A percentile compares a stretch with the other conserved stretches of the same genome.
Evolutionary conservation across 2,113 vertebrate genomes (phyloP).

Genomic region (Laticauda laticaudata): DNA sequence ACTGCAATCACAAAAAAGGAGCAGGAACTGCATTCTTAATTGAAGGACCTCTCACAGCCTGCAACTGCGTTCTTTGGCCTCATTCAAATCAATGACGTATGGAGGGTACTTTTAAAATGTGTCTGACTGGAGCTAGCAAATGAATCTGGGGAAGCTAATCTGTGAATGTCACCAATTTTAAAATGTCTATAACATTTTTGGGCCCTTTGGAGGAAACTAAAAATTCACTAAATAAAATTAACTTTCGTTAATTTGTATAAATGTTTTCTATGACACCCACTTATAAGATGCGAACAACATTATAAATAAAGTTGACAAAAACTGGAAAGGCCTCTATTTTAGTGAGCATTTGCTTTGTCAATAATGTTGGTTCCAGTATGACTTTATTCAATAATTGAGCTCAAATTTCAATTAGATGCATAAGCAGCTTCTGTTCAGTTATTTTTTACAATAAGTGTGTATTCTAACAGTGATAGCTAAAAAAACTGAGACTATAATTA

Average conservation of each 20-base stretch:
- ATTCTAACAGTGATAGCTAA: neutral
- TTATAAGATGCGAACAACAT: neutral
- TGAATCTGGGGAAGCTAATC: neutral
- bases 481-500: neutral
- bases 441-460: neutral
- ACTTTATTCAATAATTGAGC: neutral
- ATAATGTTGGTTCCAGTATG: neutral
- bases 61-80: neutral
- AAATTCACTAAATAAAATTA: no score
- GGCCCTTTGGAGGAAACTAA: no score
- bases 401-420: neutral
- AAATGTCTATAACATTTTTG: neutral
- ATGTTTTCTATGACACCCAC: no score
- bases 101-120: neutral
- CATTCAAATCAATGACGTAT: neutral
- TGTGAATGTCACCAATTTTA: neutral
- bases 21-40: neutral
- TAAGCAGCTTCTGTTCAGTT: neutral
- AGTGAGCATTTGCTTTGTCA: neutral
- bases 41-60: neutral
- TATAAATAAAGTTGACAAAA: neutral
- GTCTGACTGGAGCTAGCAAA: neutral
- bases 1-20: neutral
- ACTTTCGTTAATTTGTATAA: no score
- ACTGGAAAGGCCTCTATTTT: neutral